phyloP scores from a whole-genome alignment of 2,113 vertebrate genomes.

The Brienomyrus longianalis region DNA sequence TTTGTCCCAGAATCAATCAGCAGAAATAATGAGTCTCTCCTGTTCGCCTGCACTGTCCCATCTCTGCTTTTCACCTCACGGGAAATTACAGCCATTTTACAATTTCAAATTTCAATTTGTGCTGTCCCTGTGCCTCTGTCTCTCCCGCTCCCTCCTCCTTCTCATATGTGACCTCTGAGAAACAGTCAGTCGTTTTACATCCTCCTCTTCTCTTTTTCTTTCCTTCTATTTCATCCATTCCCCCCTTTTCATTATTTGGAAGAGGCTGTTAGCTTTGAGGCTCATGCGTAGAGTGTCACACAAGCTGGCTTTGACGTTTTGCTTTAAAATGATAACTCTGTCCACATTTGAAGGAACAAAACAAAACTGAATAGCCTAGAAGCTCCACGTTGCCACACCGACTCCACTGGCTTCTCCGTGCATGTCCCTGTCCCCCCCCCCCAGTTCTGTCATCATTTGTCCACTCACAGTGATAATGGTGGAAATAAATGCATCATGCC shows the following conservation, averaged over 20 bases:
- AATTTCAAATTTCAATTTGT: constrained; percentile 12
- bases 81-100: constrained; percentile 28
- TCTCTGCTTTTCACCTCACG: background rate
- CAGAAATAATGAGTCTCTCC: constrained; percentile 13
- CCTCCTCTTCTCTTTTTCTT: background rate
- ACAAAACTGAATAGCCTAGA: background rate
- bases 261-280: background rate
- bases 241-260: background rate
- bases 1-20: constrained; percentile 17
- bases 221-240: background rate
- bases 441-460: background rate
- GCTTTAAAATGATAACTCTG: background rate
- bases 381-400: background rate
- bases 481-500: background rate
- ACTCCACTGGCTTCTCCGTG: background rate
- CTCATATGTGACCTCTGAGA: constrained; percentile 9
- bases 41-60: background rate
- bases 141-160: background rate
- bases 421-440: background rate
- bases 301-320: background rate
- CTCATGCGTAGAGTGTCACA: background rate
- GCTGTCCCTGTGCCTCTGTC: background rate
- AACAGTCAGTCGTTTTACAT: background rate
- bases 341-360: background rate
- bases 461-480: background rate